Evolutionary conservation across 2,113 vertebrate genomes (phyloP).

Genomic region (Malaclemys terrapin): DNA sequence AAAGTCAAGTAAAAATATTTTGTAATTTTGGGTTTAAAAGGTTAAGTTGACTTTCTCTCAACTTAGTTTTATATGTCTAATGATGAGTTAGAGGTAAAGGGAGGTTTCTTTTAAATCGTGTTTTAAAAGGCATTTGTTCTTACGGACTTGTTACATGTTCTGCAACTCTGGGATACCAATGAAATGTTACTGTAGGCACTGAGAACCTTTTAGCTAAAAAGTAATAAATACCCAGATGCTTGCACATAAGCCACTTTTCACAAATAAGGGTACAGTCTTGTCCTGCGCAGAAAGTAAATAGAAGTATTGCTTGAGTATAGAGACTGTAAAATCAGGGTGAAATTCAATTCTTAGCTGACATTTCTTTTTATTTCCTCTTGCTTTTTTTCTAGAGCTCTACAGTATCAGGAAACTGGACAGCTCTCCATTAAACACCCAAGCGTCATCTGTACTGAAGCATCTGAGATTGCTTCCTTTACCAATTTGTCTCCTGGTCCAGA

Average conservation of each 20-base stretch:
- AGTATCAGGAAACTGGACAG: conserved; percentile 53
- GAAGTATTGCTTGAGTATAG: background rate
- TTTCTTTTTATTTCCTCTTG: background rate
- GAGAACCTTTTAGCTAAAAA: background rate
- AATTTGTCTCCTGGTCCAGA: background rate
- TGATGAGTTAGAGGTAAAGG: background rate
- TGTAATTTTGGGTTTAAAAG: background rate
- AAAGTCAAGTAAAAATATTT: background rate
- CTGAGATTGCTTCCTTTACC: background rate
- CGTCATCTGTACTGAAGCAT: conserved; percentile 72
- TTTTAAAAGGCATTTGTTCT: background rate
- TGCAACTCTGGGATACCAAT: background rate
- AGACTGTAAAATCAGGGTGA: background rate
- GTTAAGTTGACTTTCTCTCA: background rate
- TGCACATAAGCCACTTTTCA: background rate
- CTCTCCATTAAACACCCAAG: conserved; percentile 60
- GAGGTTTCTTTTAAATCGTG: background rate
- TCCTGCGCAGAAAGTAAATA: background rate
- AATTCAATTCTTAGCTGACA: background rate
- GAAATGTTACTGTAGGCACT: background rate
- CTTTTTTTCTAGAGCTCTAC: conserved; percentile 57
- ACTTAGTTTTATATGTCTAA: background rate
- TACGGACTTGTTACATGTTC: background rate
- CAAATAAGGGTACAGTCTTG: background rate
- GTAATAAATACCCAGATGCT: background rate